Evolutionary conservation across 2,113 vertebrate species (phyloP).

Genomic region (Heterocephalus glaber): DNA sequence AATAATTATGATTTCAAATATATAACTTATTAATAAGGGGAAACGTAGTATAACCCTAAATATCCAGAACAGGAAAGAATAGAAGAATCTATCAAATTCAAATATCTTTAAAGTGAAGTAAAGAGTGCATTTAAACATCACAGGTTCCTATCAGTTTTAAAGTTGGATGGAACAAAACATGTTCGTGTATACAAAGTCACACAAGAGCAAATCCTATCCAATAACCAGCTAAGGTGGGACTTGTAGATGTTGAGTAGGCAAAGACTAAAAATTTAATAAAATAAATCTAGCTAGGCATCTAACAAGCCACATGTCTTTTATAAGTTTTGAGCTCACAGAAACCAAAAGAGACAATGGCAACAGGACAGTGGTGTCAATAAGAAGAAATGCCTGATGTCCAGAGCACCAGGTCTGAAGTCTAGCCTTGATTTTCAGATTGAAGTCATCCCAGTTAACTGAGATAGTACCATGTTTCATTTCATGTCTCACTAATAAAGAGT

Average conservation of each 20-base stretch:
- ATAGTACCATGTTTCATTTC: neutral
- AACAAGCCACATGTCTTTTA: neutral
- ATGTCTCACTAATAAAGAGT: neutral
- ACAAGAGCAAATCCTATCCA: neutral
- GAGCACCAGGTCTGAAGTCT: neutral
- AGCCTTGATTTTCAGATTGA: neutral
- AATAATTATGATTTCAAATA: slow-evolving; percentile 40
- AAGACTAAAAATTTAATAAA: neutral
- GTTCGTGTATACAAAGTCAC: neutral
- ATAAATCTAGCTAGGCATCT: neutral
- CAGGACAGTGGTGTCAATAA: neutral
- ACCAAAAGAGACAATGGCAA: neutral
- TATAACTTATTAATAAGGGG: neutral
- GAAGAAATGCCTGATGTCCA: neutral
- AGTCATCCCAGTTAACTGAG: neutral
- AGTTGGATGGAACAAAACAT: neutral
- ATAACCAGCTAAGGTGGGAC: neutral
- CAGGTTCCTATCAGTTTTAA: neutral
- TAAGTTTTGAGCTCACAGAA: neutral
- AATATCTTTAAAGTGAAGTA: slow-evolving; percentile 12
- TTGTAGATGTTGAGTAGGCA: neutral
- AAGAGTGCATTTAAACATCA: neutral
- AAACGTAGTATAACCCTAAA: neutral
- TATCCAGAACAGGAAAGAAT: neutral
- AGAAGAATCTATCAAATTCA: slow-evolving; percentile 25